Base-by-base conservation (phyloP, 2,113 vertebrate species). In the Oophaga pumilio region DNA sequence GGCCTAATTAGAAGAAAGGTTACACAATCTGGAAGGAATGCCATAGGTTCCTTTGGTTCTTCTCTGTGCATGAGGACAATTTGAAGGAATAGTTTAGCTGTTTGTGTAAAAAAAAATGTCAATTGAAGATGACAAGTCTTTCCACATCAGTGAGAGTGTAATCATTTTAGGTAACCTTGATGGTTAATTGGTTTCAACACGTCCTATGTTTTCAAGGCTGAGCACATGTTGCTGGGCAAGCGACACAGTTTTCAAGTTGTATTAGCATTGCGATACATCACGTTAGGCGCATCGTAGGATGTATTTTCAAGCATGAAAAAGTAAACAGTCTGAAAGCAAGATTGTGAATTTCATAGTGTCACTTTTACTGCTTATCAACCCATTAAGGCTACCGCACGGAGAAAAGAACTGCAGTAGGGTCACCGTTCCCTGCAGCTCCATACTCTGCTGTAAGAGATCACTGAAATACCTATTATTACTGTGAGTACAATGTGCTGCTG, bases 281-380 rank as follows among this genome's bases (percentile, higher is more conserved):
- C 52, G 0, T 86, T 90, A 71, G 56, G 86, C 18, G 74, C 88
- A 50, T 5, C 1, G 77, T 89, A 91, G 88, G 11, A 56, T 88
- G 5, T 18, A n/a, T 89, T 91, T 92, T 89, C 22, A 74, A 76
- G 18, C 81, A 69, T 89, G 68, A 89, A 85, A 87, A 1, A 76
- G 14, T 91, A 92, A 91, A 78, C 17, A 26, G 64, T 71, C 56
- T 87, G 60, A 57, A 24, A 87, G 86, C 78, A 87, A 85, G 56
- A 82, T 24, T 82, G 53, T 20, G 84, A 33, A 85, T 85, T 73
- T 88, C 82, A 62, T 69, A 64, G 28, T 79, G 78, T 84, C 71
- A 89, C 12, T 82, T 91, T 74, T 83, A 8, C 60, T 90, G 52
- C 68, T 90, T 91, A 81, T 86, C 89, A 76, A 88, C 89, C 10